Conservation (phyloP, 2,797 vertebrate genomes). For the Eleutherodactylus coqui region DNA sequence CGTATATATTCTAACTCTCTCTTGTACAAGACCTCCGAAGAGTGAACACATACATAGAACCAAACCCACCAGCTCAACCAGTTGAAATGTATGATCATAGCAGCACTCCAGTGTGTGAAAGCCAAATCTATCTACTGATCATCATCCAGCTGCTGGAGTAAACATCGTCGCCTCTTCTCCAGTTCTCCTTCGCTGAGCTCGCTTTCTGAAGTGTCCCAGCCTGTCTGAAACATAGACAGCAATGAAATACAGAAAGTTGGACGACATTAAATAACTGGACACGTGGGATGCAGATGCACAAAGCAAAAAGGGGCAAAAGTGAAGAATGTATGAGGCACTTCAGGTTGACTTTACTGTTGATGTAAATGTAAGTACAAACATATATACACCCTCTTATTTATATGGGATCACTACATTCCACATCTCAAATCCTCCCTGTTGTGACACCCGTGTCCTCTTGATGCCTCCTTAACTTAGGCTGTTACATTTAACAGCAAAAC, state of each 20-base stretch:
- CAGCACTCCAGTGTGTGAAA: background rate
- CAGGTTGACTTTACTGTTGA: background rate
- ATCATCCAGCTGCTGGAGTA: conserved; percentile 76
- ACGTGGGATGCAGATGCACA: background rate
- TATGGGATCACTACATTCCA: background rate
- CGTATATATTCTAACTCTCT: background rate
- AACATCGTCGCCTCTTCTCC: conserved; percentile 74
- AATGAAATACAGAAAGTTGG: conserved; percentile 42
- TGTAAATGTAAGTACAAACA: background rate
- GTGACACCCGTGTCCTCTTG: too few species aligned
- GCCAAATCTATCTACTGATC: conserved; percentile 69
- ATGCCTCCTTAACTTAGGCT: too few species aligned
- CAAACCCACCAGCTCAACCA: conserved; percentile 6
- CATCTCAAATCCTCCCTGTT: background rate
- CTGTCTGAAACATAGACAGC: conserved; percentile 69
- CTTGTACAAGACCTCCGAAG: background rate
- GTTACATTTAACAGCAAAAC: too few species aligned
- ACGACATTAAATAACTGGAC: background rate
- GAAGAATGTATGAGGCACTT: background rate
- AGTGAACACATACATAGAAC: conserved; percentile 5
- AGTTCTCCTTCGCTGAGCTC: conserved; percentile 78
- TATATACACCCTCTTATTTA: background rate
- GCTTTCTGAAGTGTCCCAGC: conserved; percentile 78
- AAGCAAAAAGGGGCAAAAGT: background rate
- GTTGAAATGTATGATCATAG: background rate